A percentile compares a stretch with the other conserved stretches of the same genome.
phyloP scores from a whole-genome alignment of 2,797 vertebrate genomes.

The Lepilemur septentrionalis region DNA sequence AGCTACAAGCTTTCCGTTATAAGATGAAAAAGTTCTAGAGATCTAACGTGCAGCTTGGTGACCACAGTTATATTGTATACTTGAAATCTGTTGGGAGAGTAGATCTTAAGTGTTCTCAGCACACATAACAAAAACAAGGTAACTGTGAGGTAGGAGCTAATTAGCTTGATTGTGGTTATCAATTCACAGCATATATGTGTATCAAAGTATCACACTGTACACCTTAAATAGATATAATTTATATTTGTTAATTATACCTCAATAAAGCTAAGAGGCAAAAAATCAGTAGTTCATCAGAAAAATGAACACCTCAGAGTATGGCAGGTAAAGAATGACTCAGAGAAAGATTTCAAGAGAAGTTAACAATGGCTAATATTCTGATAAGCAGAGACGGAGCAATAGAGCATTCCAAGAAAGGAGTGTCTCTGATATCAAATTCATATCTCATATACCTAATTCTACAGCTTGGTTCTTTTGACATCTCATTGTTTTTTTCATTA shows the following conservation, averaged over 20 bases:
- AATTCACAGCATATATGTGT: neutral
- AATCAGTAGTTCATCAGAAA: neutral
- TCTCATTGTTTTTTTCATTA: neutral
- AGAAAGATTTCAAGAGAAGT: conserved; percentile 37
- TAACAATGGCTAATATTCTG: conserved; percentile 37
- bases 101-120: neutral
- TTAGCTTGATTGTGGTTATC: neutral
- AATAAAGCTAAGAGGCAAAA: neutral
- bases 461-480: conserved; percentile 5
- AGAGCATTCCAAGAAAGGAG: neutral
- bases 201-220: neutral
- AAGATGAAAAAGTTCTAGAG: neutral
- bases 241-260: neutral
- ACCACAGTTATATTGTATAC: neutral
- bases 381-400: conserved; percentile 10
- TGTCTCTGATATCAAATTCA: conserved; percentile 35
- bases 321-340: conserved; percentile 21
- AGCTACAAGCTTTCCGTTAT: neutral
- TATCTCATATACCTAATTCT: neutral
- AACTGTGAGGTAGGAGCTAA: neutral
- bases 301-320: neutral
- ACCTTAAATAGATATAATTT: neutral
- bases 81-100: neutral
- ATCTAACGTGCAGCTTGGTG: neutral
- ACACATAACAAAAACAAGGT: neutral